A percentile compares a stretch with the other conserved stretches of the same genome.
Conservation (phyloP, 1,140 invertebrate genomes). For the Drosophila bocki region DNA sequence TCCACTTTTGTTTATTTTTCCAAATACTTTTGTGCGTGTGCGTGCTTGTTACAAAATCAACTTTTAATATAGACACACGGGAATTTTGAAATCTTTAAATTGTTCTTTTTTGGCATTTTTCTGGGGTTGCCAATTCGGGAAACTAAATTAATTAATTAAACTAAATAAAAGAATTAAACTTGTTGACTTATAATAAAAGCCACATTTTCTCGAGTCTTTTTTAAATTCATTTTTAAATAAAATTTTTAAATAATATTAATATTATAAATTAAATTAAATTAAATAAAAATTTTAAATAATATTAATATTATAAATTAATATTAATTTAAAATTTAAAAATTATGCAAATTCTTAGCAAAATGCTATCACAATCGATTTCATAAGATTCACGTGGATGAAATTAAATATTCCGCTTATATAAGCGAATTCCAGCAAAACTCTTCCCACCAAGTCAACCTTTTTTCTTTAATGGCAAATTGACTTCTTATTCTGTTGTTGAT, state of each 20-base stretch:
- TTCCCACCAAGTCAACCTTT: constrained; percentile 15
- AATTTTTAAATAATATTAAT: too few species aligned
- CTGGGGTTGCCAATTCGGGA: constrained; percentile 1
- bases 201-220: too few species aligned
- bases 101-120: not conserved
- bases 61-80: not conserved
- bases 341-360: not conserved
- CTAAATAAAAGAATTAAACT: not conserved
- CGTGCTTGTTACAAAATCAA: constrained; percentile 32
- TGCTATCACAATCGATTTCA: constrained; percentile 2
- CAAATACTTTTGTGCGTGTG: not conserved
- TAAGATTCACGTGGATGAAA: constrained; percentile 15
- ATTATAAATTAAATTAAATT: too few species aligned
- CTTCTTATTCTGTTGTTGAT: constrained; percentile 17
- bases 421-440: constrained; percentile 4
- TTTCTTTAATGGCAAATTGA: constrained; percentile 17
- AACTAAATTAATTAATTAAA: not conserved
- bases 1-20: constrained; percentile 42
- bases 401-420: constrained; percentile 20
- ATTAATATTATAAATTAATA: too few species aligned
- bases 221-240: too few species aligned
- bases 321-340: not conserved
- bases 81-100: constrained; percentile 1
- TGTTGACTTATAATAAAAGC: too few species aligned
- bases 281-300: too few species aligned